Evolutionary conservation across 2,888 invertebrate species (phyloP).

Genomic region (Atrina japonica): DNA sequence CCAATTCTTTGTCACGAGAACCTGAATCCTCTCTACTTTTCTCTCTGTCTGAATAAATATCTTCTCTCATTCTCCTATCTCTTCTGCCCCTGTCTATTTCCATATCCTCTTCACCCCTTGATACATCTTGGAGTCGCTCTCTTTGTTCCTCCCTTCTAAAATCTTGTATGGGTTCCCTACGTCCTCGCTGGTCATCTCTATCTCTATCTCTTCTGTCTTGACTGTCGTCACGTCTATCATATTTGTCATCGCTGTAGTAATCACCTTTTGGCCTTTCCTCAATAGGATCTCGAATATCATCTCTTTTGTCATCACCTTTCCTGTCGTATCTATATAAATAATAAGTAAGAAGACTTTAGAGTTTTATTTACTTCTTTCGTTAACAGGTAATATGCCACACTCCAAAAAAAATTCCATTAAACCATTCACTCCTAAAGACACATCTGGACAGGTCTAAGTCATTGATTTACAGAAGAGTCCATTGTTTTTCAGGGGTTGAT

Average conservation of each 20-base stretch:
- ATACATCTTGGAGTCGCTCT: slow-evolving; percentile 14
- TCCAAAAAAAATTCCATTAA: no score
- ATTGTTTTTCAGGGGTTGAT: no score
- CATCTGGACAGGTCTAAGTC: no score
- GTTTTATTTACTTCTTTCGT: no score
- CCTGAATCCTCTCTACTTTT: slow-evolving; percentile 40
- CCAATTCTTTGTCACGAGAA: no score
- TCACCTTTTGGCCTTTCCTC: slow-evolving; percentile 15
- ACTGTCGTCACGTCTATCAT: slow-evolving; percentile 17
- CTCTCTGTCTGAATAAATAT: slow-evolving; percentile 32
- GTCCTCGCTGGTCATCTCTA: slow-evolving; percentile 13
- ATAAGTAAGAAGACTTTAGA: background rate
- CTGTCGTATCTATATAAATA: slow-evolving; percentile 37
- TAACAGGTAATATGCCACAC: no score
- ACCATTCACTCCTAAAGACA: no score
- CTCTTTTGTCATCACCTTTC: slow-evolving; percentile 29
- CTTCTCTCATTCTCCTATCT: slow-evolving; percentile 32
- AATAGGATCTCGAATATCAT: slow-evolving; percentile 24
- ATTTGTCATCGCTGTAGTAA: slow-evolving; percentile 33
- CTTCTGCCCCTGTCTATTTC: slow-evolving; percentile 23
- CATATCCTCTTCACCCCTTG: slow-evolving; percentile 12
- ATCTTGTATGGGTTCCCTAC: slow-evolving; percentile 7
- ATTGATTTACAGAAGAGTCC: no score
- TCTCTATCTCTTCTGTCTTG: slow-evolving; percentile 38
- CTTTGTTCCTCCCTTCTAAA: slow-evolving; percentile 2